phyloP scores from a whole-genome alignment of 2,888 invertebrate genomes.

The Harpalus rufipes region DNA sequence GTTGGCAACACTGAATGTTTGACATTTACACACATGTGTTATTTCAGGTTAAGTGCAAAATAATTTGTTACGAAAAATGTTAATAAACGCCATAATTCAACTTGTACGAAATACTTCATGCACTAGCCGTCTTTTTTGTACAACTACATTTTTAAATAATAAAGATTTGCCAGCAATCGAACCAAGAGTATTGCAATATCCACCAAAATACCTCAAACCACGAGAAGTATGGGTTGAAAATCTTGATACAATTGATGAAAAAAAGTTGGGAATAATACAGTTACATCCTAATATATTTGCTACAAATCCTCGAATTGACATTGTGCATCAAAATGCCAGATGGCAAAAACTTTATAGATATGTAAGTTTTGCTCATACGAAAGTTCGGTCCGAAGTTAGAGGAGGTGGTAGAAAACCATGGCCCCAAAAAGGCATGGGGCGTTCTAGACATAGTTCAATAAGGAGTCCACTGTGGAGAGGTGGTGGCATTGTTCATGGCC shows the following conservation, averaged over 20 bases:
- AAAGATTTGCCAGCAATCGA: constrained; percentile 63
- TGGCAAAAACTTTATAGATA: constrained; percentile 92
- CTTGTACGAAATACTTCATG: constrained; percentile 65
- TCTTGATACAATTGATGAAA: constrained; percentile 86
- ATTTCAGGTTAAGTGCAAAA: constrained; percentile 21
- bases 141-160: constrained; percentile 29
- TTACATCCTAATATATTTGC: constrained; percentile 95
- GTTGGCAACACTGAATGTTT: too few species aligned
- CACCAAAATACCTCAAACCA: constrained; percentile 80
- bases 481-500: constrained; percentile 94
- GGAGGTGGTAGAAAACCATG: constrained; percentile 97
- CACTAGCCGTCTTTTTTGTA: constrained; percentile 40
- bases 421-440: constrained; percentile 96
- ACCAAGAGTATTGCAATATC: constrained; percentile 78
- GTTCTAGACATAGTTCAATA: constrained; percentile 94
- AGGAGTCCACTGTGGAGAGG: constrained; percentile 92
- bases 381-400: constrained; percentile 89
- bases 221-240: constrained; percentile 94
- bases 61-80: constrained; percentile 69
- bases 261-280: constrained; percentile 90
- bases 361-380: constrained; percentile 89
- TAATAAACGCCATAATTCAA: constrained; percentile 69
- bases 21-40: too few species aligned
- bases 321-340: constrained; percentile 89
- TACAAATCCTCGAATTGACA: constrained; percentile 89